These are phyloP conservation scores for Danio jaintianensis DNA, from an alignment of 2,797 vertebrate genomes.

Conservation along the genomic window DNA sequence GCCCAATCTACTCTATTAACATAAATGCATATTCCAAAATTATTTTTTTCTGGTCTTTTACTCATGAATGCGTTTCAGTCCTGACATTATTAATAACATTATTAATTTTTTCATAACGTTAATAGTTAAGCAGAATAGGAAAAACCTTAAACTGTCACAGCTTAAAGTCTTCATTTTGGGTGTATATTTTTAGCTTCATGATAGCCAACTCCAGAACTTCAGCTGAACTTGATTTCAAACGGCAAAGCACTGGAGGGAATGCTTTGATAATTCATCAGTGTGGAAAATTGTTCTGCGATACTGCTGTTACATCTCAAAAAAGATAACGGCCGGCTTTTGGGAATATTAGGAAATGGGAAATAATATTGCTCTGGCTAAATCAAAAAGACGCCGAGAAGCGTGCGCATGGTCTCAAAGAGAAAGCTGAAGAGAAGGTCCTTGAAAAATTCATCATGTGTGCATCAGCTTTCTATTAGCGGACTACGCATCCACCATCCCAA, in stretches of 20 bases:
- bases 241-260: constrained; percentile 15
- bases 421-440: constrained; percentile 26
- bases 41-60: no score
- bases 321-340: neutral
- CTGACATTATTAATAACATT: no score
- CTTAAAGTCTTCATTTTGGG: neutral
- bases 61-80: no score
- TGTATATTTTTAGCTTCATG: neutral
- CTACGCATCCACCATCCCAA: constrained; percentile 44
- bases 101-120: neutral
- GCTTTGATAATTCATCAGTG: constrained; percentile 20
- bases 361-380: neutral
- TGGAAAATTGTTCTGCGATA: neutral
- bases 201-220: neutral
- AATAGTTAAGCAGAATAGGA: neutral
- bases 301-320: constrained; percentile 14
- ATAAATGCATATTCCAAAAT: no score
- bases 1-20: no score
- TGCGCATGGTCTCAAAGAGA: neutral
- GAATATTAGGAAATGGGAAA: neutral
- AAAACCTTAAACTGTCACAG: neutral
- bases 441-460: constrained; percentile 59
- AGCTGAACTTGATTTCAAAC: constrained; percentile 11
- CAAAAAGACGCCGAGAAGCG: neutral
- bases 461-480: constrained; percentile 60